phyloP scores from a whole-genome alignment of 2,113 vertebrate species.

The Telmatochromis bifrenatus region DNA sequence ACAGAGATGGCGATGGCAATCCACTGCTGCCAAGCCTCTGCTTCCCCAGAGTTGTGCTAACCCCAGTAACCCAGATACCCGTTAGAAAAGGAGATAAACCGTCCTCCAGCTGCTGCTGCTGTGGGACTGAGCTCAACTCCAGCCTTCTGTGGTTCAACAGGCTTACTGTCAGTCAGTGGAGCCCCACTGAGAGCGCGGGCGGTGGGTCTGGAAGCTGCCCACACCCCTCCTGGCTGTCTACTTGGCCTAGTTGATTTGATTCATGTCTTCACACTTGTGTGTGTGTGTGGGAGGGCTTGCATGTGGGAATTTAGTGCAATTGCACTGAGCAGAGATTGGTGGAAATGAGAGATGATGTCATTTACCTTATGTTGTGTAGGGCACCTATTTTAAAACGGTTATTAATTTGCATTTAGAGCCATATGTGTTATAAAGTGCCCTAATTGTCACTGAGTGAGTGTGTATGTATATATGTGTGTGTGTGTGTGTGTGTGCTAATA shows the following conservation, averaged over 20 bases:
- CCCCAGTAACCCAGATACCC: slow-evolving; percentile 55
- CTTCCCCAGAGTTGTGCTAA: slow-evolving; percentile 24
- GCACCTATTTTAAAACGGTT: not conserved
- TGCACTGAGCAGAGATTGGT: slow-evolving; percentile 6
- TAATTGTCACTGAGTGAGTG: not conserved
- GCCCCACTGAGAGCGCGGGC: slow-evolving; percentile 21
- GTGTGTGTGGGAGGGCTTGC: not conserved
- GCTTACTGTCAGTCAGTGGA: slow-evolving; percentile 27
- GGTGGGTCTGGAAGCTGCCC: slow-evolving; percentile 20
- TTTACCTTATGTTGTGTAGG: not conserved
- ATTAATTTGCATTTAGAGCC: not conserved
- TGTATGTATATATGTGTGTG: not conserved
- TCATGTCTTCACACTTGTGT: not conserved
- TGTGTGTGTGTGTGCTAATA: accelerated
- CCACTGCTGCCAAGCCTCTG: not conserved
- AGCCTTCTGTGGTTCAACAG: slow-evolving; percentile 16
- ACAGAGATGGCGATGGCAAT: not conserved
- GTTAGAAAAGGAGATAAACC: slow-evolving; percentile 14
- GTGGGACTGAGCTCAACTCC: slow-evolving; percentile 20
- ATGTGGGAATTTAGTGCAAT: not conserved
- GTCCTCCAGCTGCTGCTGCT: slow-evolving; percentile 7
- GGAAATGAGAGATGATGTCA: not conserved
- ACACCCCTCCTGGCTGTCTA: slow-evolving; percentile 2
- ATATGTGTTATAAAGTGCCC: not conserved
- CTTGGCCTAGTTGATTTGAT: slow-evolving; percentile 51